Percentiles rank a stretch among this genome's conserved stretches.
These are phyloP conservation scores for Hesperophylax magnus DNA, from an alignment of 1,140 invertebrate genomes.

Conservation along the genomic window DNA sequence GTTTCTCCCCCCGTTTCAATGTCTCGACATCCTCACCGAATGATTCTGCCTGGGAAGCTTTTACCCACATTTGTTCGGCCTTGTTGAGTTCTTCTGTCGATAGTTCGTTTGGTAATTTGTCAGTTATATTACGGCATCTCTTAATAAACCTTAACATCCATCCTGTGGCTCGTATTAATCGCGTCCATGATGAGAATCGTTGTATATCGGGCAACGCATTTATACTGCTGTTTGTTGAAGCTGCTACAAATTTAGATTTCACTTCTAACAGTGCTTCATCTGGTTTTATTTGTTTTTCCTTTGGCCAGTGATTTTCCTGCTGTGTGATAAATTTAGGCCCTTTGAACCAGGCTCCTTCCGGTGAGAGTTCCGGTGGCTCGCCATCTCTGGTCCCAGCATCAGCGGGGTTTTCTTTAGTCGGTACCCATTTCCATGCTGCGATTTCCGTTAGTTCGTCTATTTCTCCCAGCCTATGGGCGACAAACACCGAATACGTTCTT, in stretches of 20 bases:
- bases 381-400: slow-evolving; percentile 51
- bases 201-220: slow-evolving; percentile 47
- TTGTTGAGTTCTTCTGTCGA: not conserved
- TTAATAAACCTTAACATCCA: not conserved
- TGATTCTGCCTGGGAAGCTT: not conserved
- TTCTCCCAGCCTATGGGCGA: slow-evolving; percentile 61
- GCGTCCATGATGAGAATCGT: slow-evolving; percentile 16
- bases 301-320: too few species aligned
- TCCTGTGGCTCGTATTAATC: not conserved
- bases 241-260: too few species aligned
- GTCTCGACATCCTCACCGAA: not conserved
- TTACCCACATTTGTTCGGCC: not conserved
- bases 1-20: not conserved
- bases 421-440: slow-evolving; percentile 58
- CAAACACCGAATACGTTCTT: slow-evolving; percentile 60
- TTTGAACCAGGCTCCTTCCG: too few species aligned
- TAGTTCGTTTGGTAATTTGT: not conserved
- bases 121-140: not conserved
- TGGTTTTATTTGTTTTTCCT: too few species aligned
- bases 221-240: too few species aligned
- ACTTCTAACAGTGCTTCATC: too few species aligned
- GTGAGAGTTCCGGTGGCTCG: too few species aligned
- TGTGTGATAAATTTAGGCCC: too few species aligned
- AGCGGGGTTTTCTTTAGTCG: slow-evolving; percentile 53
- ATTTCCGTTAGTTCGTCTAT: slow-evolving; percentile 60